A percentile compares a stretch with the other conserved stretches of the same genome.
Conservation (phyloP, 2,797 vertebrate species). For the Cephalopachus bancanus region DNA sequence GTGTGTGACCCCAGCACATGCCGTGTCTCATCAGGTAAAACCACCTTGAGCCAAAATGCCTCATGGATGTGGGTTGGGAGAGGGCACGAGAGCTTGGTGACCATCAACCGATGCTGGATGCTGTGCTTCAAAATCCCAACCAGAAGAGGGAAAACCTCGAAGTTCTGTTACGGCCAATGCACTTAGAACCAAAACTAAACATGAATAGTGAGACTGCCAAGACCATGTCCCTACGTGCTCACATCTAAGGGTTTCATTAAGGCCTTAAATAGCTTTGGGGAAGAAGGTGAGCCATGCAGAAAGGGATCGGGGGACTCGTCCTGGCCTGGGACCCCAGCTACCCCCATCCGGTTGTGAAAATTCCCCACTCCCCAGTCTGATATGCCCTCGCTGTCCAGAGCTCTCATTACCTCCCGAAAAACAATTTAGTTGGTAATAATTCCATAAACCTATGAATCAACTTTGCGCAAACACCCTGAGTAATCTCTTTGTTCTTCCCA, state of each 20-base stretch:
- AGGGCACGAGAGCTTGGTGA: background rate
- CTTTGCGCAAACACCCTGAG: constrained; percentile 91
- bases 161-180: rapidly evolving
- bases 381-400: constrained; percentile 72
- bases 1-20: background rate
- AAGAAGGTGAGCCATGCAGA: background rate
- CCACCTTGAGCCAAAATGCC: background rate
- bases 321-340: background rate
- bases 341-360: background rate
- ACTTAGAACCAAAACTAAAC: background rate
- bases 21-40: background rate
- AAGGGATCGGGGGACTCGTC: background rate
- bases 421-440: constrained; percentile 87
- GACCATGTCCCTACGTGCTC: rapidly evolving
- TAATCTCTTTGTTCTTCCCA: constrained; percentile 91
- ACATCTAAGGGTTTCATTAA: background rate
- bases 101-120: no score
- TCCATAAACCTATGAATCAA: constrained; percentile 90
- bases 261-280: constrained; percentile 44
- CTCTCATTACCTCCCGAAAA: constrained; percentile 82
- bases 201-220: background rate
- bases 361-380: constrained; percentile 41
- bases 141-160: background rate
- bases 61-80: background rate
- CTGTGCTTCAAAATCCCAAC: background rate